phyloP scores from a whole-genome alignment of 2,888 invertebrate genomes.

The Drosophila neonasuta region DNA sequence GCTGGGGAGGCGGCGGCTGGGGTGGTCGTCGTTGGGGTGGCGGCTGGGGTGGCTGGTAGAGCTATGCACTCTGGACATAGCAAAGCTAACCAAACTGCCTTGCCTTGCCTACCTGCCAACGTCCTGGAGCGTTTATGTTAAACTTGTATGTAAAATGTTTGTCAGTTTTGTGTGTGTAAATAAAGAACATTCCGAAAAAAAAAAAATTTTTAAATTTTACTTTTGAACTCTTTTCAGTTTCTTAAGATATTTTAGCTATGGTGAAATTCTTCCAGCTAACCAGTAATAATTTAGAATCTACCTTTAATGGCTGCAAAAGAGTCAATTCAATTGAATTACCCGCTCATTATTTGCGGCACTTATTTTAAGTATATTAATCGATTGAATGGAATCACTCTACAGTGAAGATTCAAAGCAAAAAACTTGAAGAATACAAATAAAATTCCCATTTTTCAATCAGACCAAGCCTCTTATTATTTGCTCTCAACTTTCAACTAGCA shows the following conservation, averaged over 20 bases:
- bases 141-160: not conserved
- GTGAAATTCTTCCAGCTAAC: too few species aligned
- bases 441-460: not conserved
- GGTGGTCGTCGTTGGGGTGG: not conserved
- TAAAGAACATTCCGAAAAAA: slow-evolving; percentile 21
- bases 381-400: not conserved
- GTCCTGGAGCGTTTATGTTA: not conserved
- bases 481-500: not conserved
- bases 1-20: not conserved
- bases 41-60: slow-evolving; percentile 4
- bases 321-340: not conserved
- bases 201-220: not conserved
- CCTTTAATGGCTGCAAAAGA: not conserved
- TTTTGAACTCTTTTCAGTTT: not conserved
- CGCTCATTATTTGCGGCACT: not conserved
- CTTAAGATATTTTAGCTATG: not conserved
- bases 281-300: not conserved
- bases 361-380: not conserved
- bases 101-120: not conserved
- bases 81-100: slow-evolving; percentile 9
- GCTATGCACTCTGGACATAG: not conserved
- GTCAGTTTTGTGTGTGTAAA: slow-evolving; percentile 15
- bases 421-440: not conserved
- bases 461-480: not conserved
- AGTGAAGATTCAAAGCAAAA: not conserved